Percentiles rank a stretch among this genome's conserved stretches.
These are phyloP conservation scores for Parotia lawesii DNA, from an alignment of 2,113 vertebrate species.

Conservation along the genomic window DNA sequence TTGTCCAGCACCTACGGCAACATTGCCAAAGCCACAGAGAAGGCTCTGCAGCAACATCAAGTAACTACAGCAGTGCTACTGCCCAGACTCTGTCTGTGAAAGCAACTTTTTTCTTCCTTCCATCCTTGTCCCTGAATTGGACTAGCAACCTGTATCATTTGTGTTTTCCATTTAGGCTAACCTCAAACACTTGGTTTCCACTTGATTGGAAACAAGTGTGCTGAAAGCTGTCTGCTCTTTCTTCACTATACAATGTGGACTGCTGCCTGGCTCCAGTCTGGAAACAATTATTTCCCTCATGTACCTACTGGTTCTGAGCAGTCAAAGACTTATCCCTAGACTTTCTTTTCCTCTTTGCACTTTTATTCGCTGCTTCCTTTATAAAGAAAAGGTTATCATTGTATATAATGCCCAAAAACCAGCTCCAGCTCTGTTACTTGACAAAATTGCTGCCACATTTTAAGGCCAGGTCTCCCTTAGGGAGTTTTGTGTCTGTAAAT, in stretches of 20 bases:
- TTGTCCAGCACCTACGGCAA: not conserved
- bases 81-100: not conserved
- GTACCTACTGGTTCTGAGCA: not conserved
- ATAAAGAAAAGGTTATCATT: not conserved
- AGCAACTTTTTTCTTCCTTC: not conserved
- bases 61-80: not conserved
- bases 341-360: not conserved
- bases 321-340: not conserved
- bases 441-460: not conserved
- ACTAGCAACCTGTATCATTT: not conserved
- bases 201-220: conserved; percentile 4
- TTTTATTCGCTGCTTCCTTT: not conserved
- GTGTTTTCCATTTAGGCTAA: conserved; percentile 9
- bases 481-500: not conserved
- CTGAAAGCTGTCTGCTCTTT: not conserved
- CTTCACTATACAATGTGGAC: not conserved
- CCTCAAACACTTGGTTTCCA: not conserved
- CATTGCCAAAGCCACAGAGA: rapidly evolving
- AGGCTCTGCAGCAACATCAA: not conserved
- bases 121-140: not conserved
- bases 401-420: not conserved
- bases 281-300: conserved; percentile 22
- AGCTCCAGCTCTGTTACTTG: not conserved
- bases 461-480: not conserved
- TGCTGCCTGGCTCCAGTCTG: not conserved